Base-by-base conservation (phyloP, 2,113 vertebrate genomes). In the Cebidichthys violaceus region DNA sequence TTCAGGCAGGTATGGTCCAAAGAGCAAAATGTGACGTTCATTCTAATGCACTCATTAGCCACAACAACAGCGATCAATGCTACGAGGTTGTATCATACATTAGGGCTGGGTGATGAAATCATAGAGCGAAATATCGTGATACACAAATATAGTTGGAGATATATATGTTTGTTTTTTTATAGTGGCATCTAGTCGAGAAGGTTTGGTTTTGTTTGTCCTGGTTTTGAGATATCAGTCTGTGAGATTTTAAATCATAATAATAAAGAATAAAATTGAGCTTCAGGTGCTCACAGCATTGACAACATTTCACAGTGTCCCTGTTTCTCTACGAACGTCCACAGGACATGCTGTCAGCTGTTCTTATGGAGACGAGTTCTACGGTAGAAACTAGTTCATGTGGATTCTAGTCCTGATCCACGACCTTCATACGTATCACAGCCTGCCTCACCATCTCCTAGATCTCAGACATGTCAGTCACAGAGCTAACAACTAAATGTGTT, bases 31-130 rank as follows among this genome's bases (percentile, higher is more conserved):
- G 7, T 8, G 37, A 37, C 43, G 8, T 52, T 22, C 9, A n/a
- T 7, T 52, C 18, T 39, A 9, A 39, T 33, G 37, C 11, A n/a
- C 29, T n/a, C 27, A 15, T 59, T 68, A 54, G 22, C 70, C 37
- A 52, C 55, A 74, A 67, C 39, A 74, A 83, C 54, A 69, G 10
- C 9, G 47, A 83, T 82, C 64, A 59, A 60, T 70, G 57, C 27
- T 35, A 5, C 43, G 52, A 75, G 60, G 45, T 75, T 31, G 54
- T 41, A 15, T 29, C 43, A 45, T n/a, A n/a, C 13, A 45, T 14
- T 39, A 39, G 37, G 37, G 37, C 37, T 9, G 37, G 37, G 9
- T 9, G 37, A 39, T 39, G 7, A 39, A 39, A 39, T 39, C 37
- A 9, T 39, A 39, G 0, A 39, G 8, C 37, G 37, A 39, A 39